Evolutionary conservation across 2,113 vertebrate genomes (phyloP).

Genomic region (Chrysemys picta): DNA sequence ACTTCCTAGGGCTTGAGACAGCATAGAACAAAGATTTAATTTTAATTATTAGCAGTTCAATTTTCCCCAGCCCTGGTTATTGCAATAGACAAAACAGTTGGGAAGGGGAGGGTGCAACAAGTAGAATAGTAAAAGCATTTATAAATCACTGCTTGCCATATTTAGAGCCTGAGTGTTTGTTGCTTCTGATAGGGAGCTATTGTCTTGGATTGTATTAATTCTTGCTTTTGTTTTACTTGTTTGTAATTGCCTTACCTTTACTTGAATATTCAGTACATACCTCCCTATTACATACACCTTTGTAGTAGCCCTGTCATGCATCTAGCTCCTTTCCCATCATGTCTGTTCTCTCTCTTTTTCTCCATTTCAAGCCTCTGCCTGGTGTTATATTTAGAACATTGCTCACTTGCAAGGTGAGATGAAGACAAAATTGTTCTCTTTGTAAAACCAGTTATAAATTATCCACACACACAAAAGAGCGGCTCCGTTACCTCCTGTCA

Average conservation of each 20-base stretch:
- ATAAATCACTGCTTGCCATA: neutral
- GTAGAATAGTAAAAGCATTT: neutral
- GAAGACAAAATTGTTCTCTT: neutral
- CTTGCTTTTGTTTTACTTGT: neutral
- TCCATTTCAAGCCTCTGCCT: neutral
- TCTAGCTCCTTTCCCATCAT: neutral
- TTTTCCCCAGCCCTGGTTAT: neutral
- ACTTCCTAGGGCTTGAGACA: constrained; percentile 70
- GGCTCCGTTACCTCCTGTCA: neutral
- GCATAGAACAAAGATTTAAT: constrained; percentile 62
- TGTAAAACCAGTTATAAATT: neutral
- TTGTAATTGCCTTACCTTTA: neutral
- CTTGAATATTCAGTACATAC: accelerated
- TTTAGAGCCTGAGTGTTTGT: neutral
- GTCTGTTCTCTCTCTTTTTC: accelerated
- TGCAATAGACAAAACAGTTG: neutral
- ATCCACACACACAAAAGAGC: neutral
- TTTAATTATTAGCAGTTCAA: constrained; percentile 71
- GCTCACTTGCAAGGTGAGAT: neutral
- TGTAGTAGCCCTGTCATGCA: neutral
- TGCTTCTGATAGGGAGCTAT: neutral
- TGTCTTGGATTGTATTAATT: neutral
- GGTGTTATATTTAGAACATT: accelerated
- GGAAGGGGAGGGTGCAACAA: neutral
- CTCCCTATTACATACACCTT: neutral